Percentiles rank a stretch among this genome's conserved stretches.
These are phyloP conservation scores for Cardiocondyla obscurior DNA, from an alignment of 1,140 invertebrate genomes.

Conservation along the genomic window DNA sequence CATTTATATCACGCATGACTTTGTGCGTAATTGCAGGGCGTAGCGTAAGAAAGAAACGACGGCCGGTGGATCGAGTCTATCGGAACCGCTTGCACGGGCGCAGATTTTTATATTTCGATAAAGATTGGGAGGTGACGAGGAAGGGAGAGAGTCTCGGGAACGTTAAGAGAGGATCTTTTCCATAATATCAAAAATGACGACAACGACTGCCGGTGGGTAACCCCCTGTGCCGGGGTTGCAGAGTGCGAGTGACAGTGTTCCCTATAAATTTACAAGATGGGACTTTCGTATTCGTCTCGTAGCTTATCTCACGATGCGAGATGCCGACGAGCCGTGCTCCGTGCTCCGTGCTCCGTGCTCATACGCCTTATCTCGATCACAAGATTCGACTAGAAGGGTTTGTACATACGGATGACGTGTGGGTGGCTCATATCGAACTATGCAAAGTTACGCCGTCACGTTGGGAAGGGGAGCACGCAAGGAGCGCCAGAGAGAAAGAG, in stretches of 20 bases:
- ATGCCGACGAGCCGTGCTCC: slow-evolving; percentile 66
- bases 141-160: background rate
- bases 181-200: slow-evolving; percentile 33
- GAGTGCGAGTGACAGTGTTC: slow-evolving; percentile 31
- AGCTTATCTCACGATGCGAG: slow-evolving; percentile 64
- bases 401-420: slow-evolving; percentile 69
- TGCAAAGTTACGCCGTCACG: slow-evolving; percentile 69
- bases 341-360: slow-evolving; percentile 30
- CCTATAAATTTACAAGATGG: slow-evolving; percentile 62
- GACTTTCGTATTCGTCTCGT: slow-evolving; percentile 69
- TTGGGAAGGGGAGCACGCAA: slow-evolving; percentile 21
- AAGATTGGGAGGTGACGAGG: background rate
- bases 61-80: background rate
- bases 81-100: background rate
- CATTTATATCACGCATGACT: background rate
- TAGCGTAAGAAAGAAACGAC: background rate
- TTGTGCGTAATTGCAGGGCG: background rate
- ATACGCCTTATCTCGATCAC: slow-evolving; percentile 68
- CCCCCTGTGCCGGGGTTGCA: background rate
- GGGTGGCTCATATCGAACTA: slow-evolving; percentile 66
- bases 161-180: slow-evolving; percentile 11
- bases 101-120: background rate
- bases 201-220: background rate
- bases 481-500: background rate
- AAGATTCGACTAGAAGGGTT: slow-evolving; percentile 68